A percentile compares a stretch with the other conserved stretches of the same genome.
phyloP scores from a whole-genome alignment of 2,113 vertebrate species.

The Cyprinodon brontotheroides region DNA sequence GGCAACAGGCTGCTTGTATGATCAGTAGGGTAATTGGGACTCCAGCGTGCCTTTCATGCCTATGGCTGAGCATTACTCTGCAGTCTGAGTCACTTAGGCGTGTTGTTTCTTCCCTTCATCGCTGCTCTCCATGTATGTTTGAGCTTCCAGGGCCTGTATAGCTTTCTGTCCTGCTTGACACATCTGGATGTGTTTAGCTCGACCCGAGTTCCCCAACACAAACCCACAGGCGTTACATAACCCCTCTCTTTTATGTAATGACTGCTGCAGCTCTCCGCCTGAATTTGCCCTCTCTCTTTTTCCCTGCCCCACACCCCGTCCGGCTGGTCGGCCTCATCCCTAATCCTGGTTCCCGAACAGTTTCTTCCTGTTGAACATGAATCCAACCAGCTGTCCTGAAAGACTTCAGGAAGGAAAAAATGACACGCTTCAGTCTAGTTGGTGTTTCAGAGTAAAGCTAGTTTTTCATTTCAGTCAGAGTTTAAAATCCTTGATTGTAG shows the following conservation, averaged over 20 bases:
- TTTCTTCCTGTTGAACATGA: conserved; percentile 27
- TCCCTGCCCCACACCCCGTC: conserved; percentile 64
- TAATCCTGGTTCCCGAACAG: conserved; percentile 15
- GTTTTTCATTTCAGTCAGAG: not conserved
- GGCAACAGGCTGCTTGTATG: conserved; percentile 16
- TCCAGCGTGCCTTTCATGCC: conserved; percentile 56
- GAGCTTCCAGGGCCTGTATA: conserved; percentile 27
- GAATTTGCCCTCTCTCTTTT: conserved; percentile 61
- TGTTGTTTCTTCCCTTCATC: conserved; percentile 19
- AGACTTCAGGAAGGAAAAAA: conserved; percentile 6
- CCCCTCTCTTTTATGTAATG: conserved; percentile 72
- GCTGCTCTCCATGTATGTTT: conserved; percentile 5
- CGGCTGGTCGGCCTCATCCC: conserved; percentile 35
- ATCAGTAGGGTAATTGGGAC: conserved; percentile 41
- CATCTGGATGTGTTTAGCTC: conserved; percentile 75
- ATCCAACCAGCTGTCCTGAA: conserved; percentile 30
- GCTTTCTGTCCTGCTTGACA: conserved; percentile 57
- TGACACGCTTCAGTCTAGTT: not conserved
- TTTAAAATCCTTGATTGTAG: conserved; percentile 29
- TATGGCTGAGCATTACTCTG: conserved; percentile 69
- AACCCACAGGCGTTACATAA: conserved; percentile 73
- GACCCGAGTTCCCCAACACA: conserved; percentile 57
- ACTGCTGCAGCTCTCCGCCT: conserved; percentile 72
- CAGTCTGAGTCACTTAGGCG: conserved; percentile 47
- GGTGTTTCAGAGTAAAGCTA: not conserved